Base-by-base conservation (phyloP, 2,888 invertebrate species). In the Hyles lineata region DNA sequence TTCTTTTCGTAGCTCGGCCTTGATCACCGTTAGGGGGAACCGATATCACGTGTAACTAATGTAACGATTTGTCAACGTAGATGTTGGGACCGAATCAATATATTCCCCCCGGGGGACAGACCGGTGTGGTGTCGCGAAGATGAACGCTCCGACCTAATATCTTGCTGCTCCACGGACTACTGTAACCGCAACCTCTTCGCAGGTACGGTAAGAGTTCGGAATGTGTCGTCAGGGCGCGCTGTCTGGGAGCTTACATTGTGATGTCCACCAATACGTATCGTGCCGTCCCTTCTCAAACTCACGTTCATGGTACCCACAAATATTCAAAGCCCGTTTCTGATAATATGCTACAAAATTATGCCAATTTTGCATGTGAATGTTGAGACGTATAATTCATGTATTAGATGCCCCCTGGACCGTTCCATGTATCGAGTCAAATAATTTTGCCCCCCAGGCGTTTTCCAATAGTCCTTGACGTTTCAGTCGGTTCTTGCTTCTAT, bases 151-250 rank as follows among this genome's bases (percentile, higher is more conserved):
- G 90, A 89, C 84, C 21, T 23, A 50, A 90, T 94, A 78, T 86
- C 87, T 81, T 97, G 97, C 96, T 97, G 97, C 94, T 89, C 95
- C 84, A 94, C 95, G 90, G 96, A 97, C 95, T 96, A 95, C 95
- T 97, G 97, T 96, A 97, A 96, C 87, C 89, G 87, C 85, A 83
- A 85, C 85, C 79, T 87, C 82, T 83, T 88, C 83, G 80, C 89
- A 92, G 93, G 93, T 93, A 93, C 87, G 88, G 89, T 87, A 86
- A 81, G 78, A 76, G 78, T 83, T 79, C 80, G 84, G 86, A 87
- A 88, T 90, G 89, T 90, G 88, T 83, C 86, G 88, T 89, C 85
- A 79, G 87, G 86, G 81, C 83, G 82, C 79, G 78, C 81, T 80
- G 78, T 83, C 76, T 84, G 89, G 92, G 90, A 85, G 92, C 92